phyloP scores from a whole-genome alignment of 2,797 vertebrate genomes.

The Yasuhikotakia modesta region DNA sequence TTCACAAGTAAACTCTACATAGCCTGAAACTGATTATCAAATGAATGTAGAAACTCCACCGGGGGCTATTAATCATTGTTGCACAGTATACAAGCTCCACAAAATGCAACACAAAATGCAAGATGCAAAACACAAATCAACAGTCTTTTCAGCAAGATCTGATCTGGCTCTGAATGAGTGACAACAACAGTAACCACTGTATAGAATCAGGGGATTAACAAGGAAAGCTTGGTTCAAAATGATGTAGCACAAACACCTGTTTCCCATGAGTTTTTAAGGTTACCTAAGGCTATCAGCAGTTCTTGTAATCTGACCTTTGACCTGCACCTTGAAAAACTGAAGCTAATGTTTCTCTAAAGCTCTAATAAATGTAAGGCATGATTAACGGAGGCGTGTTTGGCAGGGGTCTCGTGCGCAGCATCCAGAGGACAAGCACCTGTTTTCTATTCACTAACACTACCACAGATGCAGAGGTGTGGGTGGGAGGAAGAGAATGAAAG shows the following conservation, averaged over 20 bases:
- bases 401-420: constrained; percentile 15
- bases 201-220: not conserved
- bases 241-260: not conserved
- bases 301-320: not conserved
- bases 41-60: constrained; percentile 24
- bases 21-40: constrained; percentile 34
- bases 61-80: no score
- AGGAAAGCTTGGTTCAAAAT: not conserved
- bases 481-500: not conserved
- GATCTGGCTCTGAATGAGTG: not conserved
- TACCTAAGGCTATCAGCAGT: not conserved
- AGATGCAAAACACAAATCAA: no score
- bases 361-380: constrained; percentile 5
- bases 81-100: not conserved
- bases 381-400: constrained; percentile 29
- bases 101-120: no score
- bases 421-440: constrained; percentile 49
- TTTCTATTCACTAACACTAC: constrained; percentile 41
- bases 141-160: not conserved
- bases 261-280: not conserved
- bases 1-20: not conserved
- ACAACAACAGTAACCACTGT: not conserved
- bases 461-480: constrained; percentile 16
- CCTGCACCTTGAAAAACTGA: not conserved
- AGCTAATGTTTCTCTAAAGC: not conserved